Evolutionary conservation across 2,888 invertebrate genomes (phyloP), one percentile per base, ranked within the genome.

Genomic region (Emmelina monodactyla): DNA sequence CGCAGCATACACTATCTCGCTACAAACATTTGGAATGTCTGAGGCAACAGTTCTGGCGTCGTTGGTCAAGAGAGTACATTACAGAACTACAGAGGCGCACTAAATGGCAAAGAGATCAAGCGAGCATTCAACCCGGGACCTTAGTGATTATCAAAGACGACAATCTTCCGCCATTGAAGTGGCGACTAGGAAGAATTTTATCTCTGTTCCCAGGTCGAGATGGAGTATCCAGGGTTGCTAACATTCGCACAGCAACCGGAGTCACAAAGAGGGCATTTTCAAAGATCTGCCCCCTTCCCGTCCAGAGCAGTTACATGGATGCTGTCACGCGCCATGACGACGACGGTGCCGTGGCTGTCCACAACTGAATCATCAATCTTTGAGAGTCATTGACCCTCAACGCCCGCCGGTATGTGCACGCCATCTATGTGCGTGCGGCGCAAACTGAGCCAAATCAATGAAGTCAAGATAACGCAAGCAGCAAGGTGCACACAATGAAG

Each of bases 21-120:
- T n/a, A n/a, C n/a, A n/a, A n/a, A n/a, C n/a, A n/a, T n/a, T n/a
- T n/a, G 1, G 45, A 47, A 16, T 44, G 42, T 25, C 12, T 39
- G 2, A 37, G 42, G 1, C 46, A 39, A 22, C 44, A 44, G 13
- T 46, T 49, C 16, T 50, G 47, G 50, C 28, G 22, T 3, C 22
- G 47, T 31, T 51, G 45, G 47, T 29, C 35, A 16, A 30, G 30
- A 7, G 47, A 49, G 22, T 51, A 42, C 30, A 37, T 51, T 0
- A 22, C 38, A 1, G 43, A 45, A 22, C 30, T 58, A 0, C 53
- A 54, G 28, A 48, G 50, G 22, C n/a, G 50, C 12, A 39, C 41
- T 1, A 51, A 53, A 34, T 54, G 53, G 53, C 35, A 31, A 15
- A 32, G 14, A 0, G 31, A 33, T n/a, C 31, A 6, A 14, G 25